Evolutionary conservation across 2,888 invertebrate species (phyloP), one percentile per base, ranked within the genome.

Genomic region (Parasteatoda lunata): DNA sequence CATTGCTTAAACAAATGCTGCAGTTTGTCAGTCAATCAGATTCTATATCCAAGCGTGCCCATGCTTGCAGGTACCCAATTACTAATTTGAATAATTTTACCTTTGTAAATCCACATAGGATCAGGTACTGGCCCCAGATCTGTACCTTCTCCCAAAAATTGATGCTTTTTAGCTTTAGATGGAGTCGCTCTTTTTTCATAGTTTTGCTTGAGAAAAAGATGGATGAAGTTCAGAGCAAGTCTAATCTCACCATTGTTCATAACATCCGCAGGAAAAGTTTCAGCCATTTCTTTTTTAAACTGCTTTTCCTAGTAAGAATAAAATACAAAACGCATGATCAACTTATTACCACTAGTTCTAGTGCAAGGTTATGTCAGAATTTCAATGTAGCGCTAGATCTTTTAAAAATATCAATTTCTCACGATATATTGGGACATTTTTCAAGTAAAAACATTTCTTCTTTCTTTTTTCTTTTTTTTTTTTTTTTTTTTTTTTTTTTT

Each of bases 51-150:
- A 30, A 30, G 30, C 30, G 30, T 30, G 30, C 30, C 2, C 1
- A 30, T 30, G 30, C 30, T 30, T 30, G 30, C 30, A 30, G 2
- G 30, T 30, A 30, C 30, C 30, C 30, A 30, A 30, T 30, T 30
- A 1, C 30, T 30, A 0, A 30, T 30, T 30, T 30, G 0, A 30
- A 1, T 30, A 30, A 30, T 30, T 30, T 59, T 68, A 68, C 30
- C 30, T 68, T 68, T 70, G n/a, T 70, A 4, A 5, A 70, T 70
- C 70, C 70, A 70, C 47, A 70, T 70, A 2, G 9, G 13, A 9
- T 70, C 70, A 11, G n/a, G 47, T 13, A n/a, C 49, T n/a, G n/a
- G 13, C 6, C 48, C 49, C 47, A 48, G 9, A 49, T 5, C 70
- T 13, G n/a, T n/a, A 5, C 70, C 70, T 13, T 48, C n/a, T 8